Conservation (phyloP, 2,113 vertebrate genomes). For the Cinclus mexicanus region DNA sequence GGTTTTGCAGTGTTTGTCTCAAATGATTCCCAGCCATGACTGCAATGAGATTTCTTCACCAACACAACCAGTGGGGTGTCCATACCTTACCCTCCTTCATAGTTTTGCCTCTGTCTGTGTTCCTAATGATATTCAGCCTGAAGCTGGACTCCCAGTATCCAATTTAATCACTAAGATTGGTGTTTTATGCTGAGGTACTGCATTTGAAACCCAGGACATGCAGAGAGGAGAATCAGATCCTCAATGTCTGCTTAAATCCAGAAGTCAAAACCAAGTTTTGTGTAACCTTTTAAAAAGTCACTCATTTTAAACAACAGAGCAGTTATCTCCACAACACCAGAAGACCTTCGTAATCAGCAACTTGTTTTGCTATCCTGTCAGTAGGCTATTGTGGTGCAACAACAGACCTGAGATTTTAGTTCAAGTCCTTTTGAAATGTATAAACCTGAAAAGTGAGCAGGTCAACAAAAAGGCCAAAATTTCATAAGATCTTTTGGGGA, state of each 20-base stretch:
- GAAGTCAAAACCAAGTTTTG: background rate
- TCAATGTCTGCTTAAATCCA: background rate
- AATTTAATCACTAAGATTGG: background rate
- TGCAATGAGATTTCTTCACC: background rate
- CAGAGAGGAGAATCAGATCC: background rate
- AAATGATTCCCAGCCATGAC: background rate
- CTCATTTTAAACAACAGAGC: background rate
- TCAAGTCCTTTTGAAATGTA: background rate
- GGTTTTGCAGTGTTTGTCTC: background rate
- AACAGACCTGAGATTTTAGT: background rate
- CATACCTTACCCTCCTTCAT: background rate
- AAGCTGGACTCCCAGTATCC: background rate
- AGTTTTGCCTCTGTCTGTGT: background rate
- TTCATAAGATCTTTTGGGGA: background rate
- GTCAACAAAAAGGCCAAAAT: background rate
- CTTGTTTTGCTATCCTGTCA: background rate
- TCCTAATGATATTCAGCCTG: background rate
- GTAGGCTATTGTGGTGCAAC: background rate
- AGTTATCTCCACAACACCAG: background rate
- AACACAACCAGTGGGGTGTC: background rate
- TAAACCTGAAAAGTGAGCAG: background rate
- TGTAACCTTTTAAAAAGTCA: background rate
- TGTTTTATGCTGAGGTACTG: background rate
- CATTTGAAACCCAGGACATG: background rate
- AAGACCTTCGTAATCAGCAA: background rate